Evolutionary conservation across 2,888 invertebrate species (phyloP).

Genomic region (Hirtodrosophila cameraria): DNA sequence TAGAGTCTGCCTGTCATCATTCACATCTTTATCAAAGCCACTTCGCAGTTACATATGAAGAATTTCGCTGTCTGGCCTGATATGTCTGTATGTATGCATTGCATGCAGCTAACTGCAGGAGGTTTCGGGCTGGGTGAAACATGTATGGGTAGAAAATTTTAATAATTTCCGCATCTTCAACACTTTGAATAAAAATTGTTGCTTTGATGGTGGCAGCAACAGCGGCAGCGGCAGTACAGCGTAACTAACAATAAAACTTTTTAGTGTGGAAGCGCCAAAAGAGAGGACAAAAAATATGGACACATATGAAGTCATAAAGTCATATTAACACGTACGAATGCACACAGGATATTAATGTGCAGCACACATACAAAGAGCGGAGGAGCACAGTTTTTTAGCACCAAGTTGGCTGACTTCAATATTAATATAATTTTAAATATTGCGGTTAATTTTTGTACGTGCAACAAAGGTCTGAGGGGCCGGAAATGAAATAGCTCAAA

Average conservation of each 20-base stretch:
- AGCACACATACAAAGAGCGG: slow-evolving; percentile 40
- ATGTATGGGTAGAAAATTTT: slow-evolving; percentile 60
- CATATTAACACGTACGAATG: slow-evolving; percentile 84
- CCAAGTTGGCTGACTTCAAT: slow-evolving; percentile 54
- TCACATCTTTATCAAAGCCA: slow-evolving; percentile 21
- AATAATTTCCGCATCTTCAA: slow-evolving; percentile 77
- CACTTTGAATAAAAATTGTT: slow-evolving; percentile 79
- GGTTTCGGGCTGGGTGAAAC: background rate
- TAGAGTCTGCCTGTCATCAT: slow-evolving; percentile 10
- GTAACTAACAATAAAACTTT: slow-evolving; percentile 78
- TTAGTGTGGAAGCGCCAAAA: slow-evolving; percentile 68
- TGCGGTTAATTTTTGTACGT: slow-evolving; percentile 68
- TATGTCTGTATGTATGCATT: slow-evolving; percentile 26
- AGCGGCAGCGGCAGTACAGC: slow-evolving; percentile 29
- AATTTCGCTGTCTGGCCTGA: slow-evolving; percentile 45
- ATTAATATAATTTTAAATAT: slow-evolving; percentile 76
- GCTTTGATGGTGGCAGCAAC: slow-evolving; percentile 65
- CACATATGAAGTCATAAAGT: slow-evolving; percentile 83
- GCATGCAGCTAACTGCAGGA: slow-evolving; percentile 2
- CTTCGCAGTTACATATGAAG: slow-evolving; percentile 42
- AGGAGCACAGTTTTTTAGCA: slow-evolving; percentile 34
- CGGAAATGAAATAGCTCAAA: slow-evolving; percentile 65
- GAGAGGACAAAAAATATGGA: slow-evolving; percentile 72
- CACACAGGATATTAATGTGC: slow-evolving; percentile 82
- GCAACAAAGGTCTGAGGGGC: slow-evolving; percentile 13